Percentiles rank a stretch among this genome's conserved stretches.
phyloP scores from a whole-genome alignment of 2,797 vertebrate genomes.

The Phalloptychus januarius region DNA sequence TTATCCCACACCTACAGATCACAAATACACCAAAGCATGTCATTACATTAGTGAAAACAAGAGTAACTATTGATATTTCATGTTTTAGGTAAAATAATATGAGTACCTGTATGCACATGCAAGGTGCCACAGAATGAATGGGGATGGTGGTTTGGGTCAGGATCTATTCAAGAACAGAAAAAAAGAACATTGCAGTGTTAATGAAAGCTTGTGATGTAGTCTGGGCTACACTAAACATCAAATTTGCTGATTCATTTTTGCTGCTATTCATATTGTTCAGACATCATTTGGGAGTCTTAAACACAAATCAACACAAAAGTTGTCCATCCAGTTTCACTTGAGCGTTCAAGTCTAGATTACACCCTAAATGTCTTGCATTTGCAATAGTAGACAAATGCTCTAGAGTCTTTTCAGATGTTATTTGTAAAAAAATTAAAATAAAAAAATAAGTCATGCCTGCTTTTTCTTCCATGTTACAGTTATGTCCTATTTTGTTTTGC shows the following conservation, averaged over 20 bases:
- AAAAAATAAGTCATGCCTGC: no score
- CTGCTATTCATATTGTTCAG: not conserved
- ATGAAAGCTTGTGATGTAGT: not conserved
- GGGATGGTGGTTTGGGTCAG: conserved; percentile 59
- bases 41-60: not conserved
- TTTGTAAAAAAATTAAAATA: no score
- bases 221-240: not conserved
- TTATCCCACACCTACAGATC: conserved; percentile 68
- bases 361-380: no score
- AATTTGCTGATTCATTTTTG: not conserved
- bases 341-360: no score
- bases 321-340: no score
- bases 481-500: no score
- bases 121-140: conserved; percentile 68
- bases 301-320: not conserved
- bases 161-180: conserved; percentile 34
- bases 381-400: no score
- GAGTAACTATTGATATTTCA: not conserved
- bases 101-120: conserved; percentile 79
- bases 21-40: conserved; percentile 40
- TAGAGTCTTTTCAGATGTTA: no score
- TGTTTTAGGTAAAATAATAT: not conserved
- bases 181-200: conserved; percentile 1
- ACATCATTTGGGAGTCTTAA: not conserved
- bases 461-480: no score